Evolutionary conservation across 2,113 vertebrate genomes (phyloP).

Genomic region (Speoplatyrhinus poulsoni): DNA sequence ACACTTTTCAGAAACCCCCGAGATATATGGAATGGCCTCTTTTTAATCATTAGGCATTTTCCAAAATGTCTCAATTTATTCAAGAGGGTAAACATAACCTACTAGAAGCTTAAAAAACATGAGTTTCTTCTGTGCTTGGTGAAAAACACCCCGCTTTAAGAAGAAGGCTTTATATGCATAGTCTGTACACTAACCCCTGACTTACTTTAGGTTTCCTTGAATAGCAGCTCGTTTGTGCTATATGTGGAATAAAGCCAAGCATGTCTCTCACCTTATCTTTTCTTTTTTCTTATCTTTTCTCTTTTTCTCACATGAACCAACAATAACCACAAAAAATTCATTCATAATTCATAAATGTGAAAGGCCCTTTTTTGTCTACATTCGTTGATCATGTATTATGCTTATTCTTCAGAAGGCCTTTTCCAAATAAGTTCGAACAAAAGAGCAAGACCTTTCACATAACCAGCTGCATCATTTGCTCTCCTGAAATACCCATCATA

Average conservation of each 20-base stretch:
- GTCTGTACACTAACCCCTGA: not conserved
- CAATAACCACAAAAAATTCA: not conserved
- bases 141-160: too few species aligned
- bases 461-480: conserved; percentile 10
- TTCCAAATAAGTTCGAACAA: not conserved
- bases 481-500: not conserved
- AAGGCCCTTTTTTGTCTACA: not conserved
- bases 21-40: conserved; percentile 13
- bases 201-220: not conserved
- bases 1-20: conserved; percentile 16
- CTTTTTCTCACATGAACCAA: not conserved
- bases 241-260: not conserved
- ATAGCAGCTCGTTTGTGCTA: not conserved
- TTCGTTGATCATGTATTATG: not conserved
- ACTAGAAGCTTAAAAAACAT: too few species aligned
- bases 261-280: not conserved
- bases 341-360: not conserved
- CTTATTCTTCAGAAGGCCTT: conserved; percentile 2
- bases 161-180: not conserved
- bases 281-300: too few species aligned
- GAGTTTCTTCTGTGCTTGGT: too few species aligned
- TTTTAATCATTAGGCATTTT: not conserved
- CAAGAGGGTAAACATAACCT: too few species aligned
- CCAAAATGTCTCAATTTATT: too few species aligned
- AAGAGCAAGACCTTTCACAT: conserved; percentile 9